Base-by-base conservation (phyloP, 2,888 invertebrate genomes). In the Criorhina ranunculi region DNA sequence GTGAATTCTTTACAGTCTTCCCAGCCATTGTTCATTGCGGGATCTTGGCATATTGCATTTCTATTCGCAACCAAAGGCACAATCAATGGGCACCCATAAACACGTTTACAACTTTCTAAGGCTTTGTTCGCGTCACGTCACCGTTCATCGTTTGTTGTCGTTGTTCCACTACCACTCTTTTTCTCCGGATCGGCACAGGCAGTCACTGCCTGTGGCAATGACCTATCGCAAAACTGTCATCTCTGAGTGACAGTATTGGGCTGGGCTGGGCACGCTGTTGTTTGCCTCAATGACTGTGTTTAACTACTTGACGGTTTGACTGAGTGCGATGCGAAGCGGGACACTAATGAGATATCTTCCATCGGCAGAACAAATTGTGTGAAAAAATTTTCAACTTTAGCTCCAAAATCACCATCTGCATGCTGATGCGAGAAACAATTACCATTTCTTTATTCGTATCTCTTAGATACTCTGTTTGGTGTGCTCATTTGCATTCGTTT, bases 381-480 rank as follows among this genome's bases (percentile, higher is more conserved):
- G 78, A 67, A 72, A 1, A 60, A 59, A 70, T 5, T 64, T 59
- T 19, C 57, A 44, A 46, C 53, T 37, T 49, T 37, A 19, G 40
- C 35, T 49, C 31, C 29, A 29, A 33, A 46, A 49, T 55, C 64
- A 55, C 64, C 75, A 75, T 75, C 67, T 35, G 66, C 72, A 72
- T 55, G 72, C 33, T 77, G 82, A 72, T 67, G 59, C 42, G 70
- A 82, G 42, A 77, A 67, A 67, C 72, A 82, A 77, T 78, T 73
- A 82, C 72, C 72, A 73, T 83, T 78, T 83, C 73, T 73, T 78
- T 83, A 67, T n/a, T n/a, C n/a, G n/a, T n/a, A n/a, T 73, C 82
- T 62, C 51, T 55, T 72, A 66, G 59, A n/a, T 55, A 49, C 53
- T 12, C 42, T 40, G 33, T 35, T 59, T 57, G 66, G 75, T 11